Evolutionary conservation across 1,140 invertebrate genomes (phyloP).

Genomic region (Cydia splendana): DNA sequence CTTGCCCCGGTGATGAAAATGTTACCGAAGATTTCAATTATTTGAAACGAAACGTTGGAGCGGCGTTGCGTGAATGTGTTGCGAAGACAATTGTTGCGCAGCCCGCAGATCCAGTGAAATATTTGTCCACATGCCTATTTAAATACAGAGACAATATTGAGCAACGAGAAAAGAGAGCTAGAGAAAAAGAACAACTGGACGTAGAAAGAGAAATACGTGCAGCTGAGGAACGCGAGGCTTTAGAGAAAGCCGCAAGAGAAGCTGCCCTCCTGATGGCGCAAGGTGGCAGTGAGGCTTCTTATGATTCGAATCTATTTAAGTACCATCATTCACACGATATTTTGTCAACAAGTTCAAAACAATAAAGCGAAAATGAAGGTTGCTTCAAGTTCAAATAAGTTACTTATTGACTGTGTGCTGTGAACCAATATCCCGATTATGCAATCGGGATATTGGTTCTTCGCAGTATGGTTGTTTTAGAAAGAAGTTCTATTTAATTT

Average conservation of each 20-base stretch:
- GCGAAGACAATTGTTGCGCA: conserved; percentile 64
- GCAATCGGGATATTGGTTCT: no score
- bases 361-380: background rate
- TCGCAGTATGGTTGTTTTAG: background rate
- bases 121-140: conserved; percentile 55
- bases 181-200: conserved; percentile 61
- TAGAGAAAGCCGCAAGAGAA: conserved; percentile 59
- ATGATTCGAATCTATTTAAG: conserved; percentile 67
- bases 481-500: background rate
- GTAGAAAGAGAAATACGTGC: conserved; percentile 62
- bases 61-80: conserved; percentile 64
- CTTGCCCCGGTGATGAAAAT: conserved; percentile 63
- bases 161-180: conserved; percentile 56
- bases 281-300: conserved; percentile 66
- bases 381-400: background rate
- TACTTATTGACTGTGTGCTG: background rate
- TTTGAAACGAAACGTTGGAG: conserved; percentile 63
- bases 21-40: conserved; percentile 71
- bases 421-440: background rate
- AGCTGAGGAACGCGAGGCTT: conserved; percentile 58
- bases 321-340: conserved; percentile 55
- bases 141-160: conserved; percentile 72
- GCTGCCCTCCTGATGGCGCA: conserved; percentile 44
- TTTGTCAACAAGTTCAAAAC: conserved; percentile 48
- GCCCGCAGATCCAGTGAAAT: conserved; percentile 70